Base-by-base conservation (phyloP, 2,888 invertebrate species). In the Cepaea hortensis region DNA sequence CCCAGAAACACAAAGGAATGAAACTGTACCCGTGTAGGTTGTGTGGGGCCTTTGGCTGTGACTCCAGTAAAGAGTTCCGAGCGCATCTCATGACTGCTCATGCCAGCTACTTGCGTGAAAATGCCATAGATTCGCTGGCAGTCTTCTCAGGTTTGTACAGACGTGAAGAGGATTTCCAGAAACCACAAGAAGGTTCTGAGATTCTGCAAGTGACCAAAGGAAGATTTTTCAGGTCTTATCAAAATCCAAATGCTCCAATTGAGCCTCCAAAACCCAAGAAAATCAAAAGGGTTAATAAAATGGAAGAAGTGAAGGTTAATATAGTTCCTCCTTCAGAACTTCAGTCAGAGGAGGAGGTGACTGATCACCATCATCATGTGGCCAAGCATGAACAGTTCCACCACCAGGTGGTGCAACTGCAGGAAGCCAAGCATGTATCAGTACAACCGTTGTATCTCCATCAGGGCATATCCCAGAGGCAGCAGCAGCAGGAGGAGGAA, bases 1-100 rank as follows among this genome's bases (percentile, higher is more conserved):
- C 97, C 15, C 96, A 96, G 85, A 96, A 96, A 84, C 98, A 98
- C 95, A 96, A 96, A 0, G 97, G 97, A 1, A 96, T 96, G 92
- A 96, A 95, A 87, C 95, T 98, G 75, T 98, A 98, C 94, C 96
- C 96, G 87, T 98, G 98, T 93, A 95, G 95, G 85, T 95, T 96
- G 82, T 97, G 97, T 93, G 7, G 23, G 35, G 86, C 87, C 15
- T 96, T 95, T 93, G 95, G 95, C 68, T 96, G 96, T 15, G 97
- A 97, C 94, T 96, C 96, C 91, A 96, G 96, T 15, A 96, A 96
- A 86, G 96, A 96, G 65, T 96, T 97, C 87, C 96, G 96, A 73
- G 95, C 95, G 11, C 97, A 97, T 94, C 95, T 97, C 76, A 93
- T 96, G 46, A 92, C 95, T 0, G 93, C 91, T 1, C 97, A 97